Conservation (phyloP, 2,888 invertebrate species). For the Dynastes tityus region DNA sequence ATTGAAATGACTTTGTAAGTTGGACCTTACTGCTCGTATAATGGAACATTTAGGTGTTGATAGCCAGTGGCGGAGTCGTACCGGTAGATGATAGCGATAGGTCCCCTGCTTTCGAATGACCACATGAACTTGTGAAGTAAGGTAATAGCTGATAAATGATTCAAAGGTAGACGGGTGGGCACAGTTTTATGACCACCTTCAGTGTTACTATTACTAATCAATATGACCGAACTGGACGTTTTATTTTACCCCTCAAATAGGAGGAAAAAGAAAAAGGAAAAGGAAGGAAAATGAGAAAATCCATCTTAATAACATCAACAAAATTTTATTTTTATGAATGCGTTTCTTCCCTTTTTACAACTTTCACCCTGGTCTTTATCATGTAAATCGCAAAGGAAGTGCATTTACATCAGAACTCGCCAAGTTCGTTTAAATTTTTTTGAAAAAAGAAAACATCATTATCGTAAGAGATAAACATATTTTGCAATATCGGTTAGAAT, state of each 20-base stretch:
- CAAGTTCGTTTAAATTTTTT: constrained; percentile 13
- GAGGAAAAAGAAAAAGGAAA: constrained; percentile 7
- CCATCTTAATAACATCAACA: constrained; percentile 59
- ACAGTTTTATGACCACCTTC: constrained; percentile 67
- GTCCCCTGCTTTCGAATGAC: constrained; percentile 54
- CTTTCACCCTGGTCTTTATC: constrained; percentile 5
- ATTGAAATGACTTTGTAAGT: constrained; percentile 69
- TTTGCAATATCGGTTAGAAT: constrained; percentile 46
- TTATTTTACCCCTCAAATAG: constrained; percentile 56
- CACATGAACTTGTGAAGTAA: constrained; percentile 58
- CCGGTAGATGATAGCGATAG: constrained; percentile 55
- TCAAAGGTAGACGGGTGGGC: constrained; percentile 63
- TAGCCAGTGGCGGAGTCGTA: constrained; percentile 61
- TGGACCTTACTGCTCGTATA: constrained; percentile 66
- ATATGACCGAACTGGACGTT: constrained; percentile 65
- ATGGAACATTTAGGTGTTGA: constrained; percentile 69
- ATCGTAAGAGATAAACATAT: constrained; percentile 29
- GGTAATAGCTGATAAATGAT: constrained; percentile 68
- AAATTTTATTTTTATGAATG: constrained; percentile 57
- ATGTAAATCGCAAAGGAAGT: background rate
- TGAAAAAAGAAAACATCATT: constrained; percentile 17
- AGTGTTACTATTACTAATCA: constrained; percentile 67
- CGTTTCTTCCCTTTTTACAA: constrained; percentile 43
- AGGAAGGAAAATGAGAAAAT: constrained; percentile 49
- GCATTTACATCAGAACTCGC: constrained; percentile 1